These are phyloP conservation scores for Trinectes maculatus DNA, from an alignment of 2,113 vertebrate genomes.

Conservation along the genomic window DNA sequence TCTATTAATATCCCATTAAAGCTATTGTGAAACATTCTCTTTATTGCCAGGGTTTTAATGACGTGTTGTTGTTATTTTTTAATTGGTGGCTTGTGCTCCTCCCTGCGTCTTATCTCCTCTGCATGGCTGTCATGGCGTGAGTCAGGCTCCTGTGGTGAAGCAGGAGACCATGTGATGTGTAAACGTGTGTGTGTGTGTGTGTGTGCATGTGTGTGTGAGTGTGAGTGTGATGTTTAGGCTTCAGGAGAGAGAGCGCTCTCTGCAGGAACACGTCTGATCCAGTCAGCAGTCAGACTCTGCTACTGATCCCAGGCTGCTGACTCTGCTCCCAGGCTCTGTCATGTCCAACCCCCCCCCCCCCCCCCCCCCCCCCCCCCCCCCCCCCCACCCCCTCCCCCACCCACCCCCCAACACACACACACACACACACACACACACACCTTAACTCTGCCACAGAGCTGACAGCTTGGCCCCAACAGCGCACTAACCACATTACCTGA, in stretches of 20 bases:
- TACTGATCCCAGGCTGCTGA: conserved; percentile 56
- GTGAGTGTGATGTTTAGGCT: conserved; percentile 19
- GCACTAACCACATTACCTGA: conserved; percentile 78
- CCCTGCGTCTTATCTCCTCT: conserved; percentile 50
- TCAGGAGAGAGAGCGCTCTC: conserved; percentile 48
- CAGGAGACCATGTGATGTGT: conserved; percentile 24
- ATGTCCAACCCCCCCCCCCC: conserved; percentile 48
- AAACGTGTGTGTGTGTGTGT: conserved; percentile 11
- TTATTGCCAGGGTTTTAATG: conserved; percentile 28
- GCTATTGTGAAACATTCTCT: no score
- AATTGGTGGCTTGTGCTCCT: conserved; percentile 50
- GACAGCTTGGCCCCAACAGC: conserved; percentile 74
- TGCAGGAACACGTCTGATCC: conserved; percentile 68
- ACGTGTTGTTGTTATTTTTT: no score
- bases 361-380: conserved; percentile 3
- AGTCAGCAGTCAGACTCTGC: conserved; percentile 64
- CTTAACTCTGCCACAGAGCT: conserved; percentile 58
- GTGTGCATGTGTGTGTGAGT: conserved; percentile 12
- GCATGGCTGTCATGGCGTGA: conserved; percentile 70
- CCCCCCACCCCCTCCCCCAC: conserved; percentile 14
- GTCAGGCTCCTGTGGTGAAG: conserved; percentile 68
- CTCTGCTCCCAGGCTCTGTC: conserved; percentile 62
- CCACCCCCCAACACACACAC: conserved; percentile 26
- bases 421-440: no score
- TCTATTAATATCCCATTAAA: neutral